A percentile compares a stretch with the other conserved stretches of the same genome.
Evolutionary conservation across 2,113 vertebrate species (phyloP).

Genomic region (Cathartes aura): DNA sequence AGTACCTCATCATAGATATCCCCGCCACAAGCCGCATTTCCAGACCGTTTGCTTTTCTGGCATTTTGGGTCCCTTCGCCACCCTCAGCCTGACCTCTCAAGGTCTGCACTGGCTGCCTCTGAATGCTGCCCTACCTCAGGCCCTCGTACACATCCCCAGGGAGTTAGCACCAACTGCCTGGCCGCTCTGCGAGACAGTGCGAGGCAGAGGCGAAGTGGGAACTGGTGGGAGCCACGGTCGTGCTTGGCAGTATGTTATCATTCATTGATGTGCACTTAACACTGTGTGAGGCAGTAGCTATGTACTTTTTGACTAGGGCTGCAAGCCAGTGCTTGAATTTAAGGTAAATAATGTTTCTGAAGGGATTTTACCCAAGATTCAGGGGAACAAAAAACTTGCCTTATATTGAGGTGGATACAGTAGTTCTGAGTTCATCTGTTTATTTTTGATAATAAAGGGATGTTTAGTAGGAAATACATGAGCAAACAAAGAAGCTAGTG

Average conservation of each 20-base stretch:
- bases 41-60: background rate
- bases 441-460: background rate
- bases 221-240: fast-evolving
- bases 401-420: background rate
- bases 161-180: background rate
- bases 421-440: background rate
- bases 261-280: background rate
- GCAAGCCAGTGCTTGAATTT: background rate
- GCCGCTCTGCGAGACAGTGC: fast-evolving
- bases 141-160: fast-evolving
- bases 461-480: background rate
- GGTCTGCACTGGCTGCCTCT: fast-evolving
- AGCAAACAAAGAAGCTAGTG: background rate
- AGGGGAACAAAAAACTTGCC: background rate
- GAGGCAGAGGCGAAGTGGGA: background rate
- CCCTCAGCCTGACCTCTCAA: background rate
- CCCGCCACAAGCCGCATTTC: background rate
- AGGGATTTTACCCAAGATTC: background rate
- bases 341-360: background rate
- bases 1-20: background rate
- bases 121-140: background rate
- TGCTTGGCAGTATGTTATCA: fast-evolving
- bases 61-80: fast-evolving
- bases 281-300: background rate
- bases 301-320: background rate